Conservation (phyloP, 2,888 invertebrate species). For the Imbricaverruca yamaguchii region DNA sequence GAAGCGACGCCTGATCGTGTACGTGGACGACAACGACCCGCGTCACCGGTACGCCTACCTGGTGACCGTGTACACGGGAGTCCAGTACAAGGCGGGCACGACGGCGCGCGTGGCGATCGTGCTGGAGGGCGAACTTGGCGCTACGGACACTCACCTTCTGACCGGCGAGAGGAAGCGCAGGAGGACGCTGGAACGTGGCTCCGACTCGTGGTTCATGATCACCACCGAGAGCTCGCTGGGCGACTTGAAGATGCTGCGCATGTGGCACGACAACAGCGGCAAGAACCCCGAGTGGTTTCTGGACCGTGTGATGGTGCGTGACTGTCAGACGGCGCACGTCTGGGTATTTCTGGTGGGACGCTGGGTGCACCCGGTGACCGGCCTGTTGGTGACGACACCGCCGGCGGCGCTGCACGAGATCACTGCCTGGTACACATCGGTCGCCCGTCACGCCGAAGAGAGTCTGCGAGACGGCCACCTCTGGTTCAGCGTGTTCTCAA, state of each 20-base stretch:
- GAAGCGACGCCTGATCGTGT: slow-evolving; percentile 38
- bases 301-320: slow-evolving; percentile 42
- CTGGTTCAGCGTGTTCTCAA: slow-evolving; percentile 47
- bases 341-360: slow-evolving; percentile 41
- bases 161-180: slow-evolving; percentile 43
- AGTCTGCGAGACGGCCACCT: slow-evolving; percentile 46
- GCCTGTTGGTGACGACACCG: slow-evolving; percentile 46
- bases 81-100: slow-evolving; percentile 36
- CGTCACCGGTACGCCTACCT: slow-evolving; percentile 45
- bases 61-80: slow-evolving; percentile 43
- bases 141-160: not conserved
- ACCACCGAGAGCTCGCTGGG: slow-evolving; percentile 41
- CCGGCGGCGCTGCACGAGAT: slow-evolving; percentile 44
- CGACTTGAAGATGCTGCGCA: slow-evolving; percentile 41
- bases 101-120: slow-evolving; percentile 42
- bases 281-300: slow-evolving; percentile 42
- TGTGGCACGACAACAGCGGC: slow-evolving; percentile 49
- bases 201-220: slow-evolving; percentile 29
- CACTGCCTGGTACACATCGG: slow-evolving; percentile 44
- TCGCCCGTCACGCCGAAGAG: slow-evolving; percentile 36
- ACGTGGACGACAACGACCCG: slow-evolving; percentile 42
- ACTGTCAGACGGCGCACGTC: slow-evolving; percentile 45
- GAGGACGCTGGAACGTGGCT: slow-evolving; percentile 40
- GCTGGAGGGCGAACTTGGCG: slow-evolving; percentile 34
- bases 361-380: slow-evolving; percentile 41